Conservation (phyloP, 2,888 invertebrate species). For the Epinotia brunnichana region DNA sequence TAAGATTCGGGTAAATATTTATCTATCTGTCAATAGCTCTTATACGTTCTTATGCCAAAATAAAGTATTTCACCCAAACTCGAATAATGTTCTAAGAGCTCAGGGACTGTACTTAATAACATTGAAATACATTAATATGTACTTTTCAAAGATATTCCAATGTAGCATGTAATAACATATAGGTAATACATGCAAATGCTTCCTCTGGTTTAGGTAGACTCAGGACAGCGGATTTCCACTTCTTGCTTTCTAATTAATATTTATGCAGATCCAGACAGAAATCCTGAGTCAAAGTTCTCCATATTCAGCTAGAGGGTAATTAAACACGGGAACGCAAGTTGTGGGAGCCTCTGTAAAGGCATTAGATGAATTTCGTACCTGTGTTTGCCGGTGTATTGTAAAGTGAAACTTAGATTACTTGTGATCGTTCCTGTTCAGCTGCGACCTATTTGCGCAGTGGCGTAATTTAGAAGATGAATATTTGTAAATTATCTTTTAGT, state of each 20-base stretch:
- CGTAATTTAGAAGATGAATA: constrained; percentile 7
- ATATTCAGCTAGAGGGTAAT: constrained; percentile 16
- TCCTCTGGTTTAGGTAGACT: not conserved
- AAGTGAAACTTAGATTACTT: constrained; percentile 9
- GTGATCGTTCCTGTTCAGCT: not conserved
- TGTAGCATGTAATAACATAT: not conserved
- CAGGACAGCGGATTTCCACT: constrained; percentile 2
- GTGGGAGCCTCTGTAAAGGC: not conserved
- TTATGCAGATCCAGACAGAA: constrained; percentile 5
- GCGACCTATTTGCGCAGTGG: constrained; percentile 1
- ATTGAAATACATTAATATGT: no score
- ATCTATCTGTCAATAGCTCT: no score
- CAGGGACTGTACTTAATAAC: no score
- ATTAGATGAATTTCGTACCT: not conserved
- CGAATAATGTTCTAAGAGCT: no score
- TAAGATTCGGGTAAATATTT: no score
- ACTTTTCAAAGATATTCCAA: not conserved
- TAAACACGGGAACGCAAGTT: constrained; percentile 12
- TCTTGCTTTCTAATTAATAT: constrained; percentile 12
- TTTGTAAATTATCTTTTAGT: not conserved
- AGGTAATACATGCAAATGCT: not conserved
- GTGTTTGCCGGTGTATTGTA: constrained; percentile 1
- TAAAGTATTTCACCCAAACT: no score
- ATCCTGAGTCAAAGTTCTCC: constrained; percentile 11
- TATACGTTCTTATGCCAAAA: no score